Base-by-base conservation (phyloP, 2,113 vertebrate genomes). In the Heloderma charlesbogerti region DNA sequence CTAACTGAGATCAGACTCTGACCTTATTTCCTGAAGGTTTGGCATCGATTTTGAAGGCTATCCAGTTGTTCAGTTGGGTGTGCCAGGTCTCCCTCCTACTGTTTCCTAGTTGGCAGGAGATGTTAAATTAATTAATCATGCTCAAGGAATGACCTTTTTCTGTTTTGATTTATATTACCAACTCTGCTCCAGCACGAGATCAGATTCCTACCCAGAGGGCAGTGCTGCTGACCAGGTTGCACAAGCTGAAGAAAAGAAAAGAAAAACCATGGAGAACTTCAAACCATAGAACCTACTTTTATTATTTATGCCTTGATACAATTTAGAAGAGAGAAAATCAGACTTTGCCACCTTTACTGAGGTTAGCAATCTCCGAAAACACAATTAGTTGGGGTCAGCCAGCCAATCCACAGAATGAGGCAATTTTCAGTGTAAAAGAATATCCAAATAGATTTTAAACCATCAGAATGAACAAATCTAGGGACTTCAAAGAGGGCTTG, bases 341-440 rank as follows among this genome's bases (percentile, higher is more conserved):
- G 85, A 4, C 12, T 90, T 2, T 91, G 51, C 90, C 51, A 80
- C 51, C 57, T 92, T 67, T 48, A 45, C 86, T 54, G 25, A 51
- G 40, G 43, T 29, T 37, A 77, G 34, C 5, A 63, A 34, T 83
- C 69, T 25, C 60, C 92, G 48, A 84, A 40, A 74, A 90, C 85
- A 1, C 1, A 91, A n/a, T 75, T 12, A 20, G 40, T 31, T 84
- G 69, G 81, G 29, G 16, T 63, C 22, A 75, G 69, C 6, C 81
- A 84, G 37, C 10, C 94, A 88, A 75, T 92, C 95, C 75, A 34
- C 67, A 72, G n/a, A 88, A 69, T 80, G 18, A 86, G 48, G 82
- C 91, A 45, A 77, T 75, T 71, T 20, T 92, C 79, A 78, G 34
- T 87, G 25, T 91, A 79, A 74, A 0, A 34, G 10, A 60, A 57